Percentiles rank a stretch among this genome's conserved stretches.
These are phyloP conservation scores for Lycophotia porphyrea DNA, from an alignment of 2,888 invertebrate species.

Conservation along the genomic window DNA sequence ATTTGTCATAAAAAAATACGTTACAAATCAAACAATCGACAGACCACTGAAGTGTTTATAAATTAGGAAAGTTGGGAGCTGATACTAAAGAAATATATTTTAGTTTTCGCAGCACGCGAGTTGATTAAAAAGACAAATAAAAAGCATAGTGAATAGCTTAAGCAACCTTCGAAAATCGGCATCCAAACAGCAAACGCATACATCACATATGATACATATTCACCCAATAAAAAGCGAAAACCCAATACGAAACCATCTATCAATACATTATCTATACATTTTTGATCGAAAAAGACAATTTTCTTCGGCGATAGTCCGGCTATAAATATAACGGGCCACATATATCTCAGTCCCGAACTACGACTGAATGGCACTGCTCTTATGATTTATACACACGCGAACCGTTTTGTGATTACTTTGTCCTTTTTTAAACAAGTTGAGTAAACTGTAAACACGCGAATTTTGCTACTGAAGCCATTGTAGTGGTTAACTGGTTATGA, in stretches of 20 bases:
- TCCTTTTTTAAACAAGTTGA: constrained; percentile 50
- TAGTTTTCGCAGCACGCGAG: not conserved
- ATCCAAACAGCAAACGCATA: constrained; percentile 21
- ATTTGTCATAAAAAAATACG: not conserved
- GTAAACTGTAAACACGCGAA: constrained; percentile 50
- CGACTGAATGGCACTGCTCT: constrained; percentile 77
- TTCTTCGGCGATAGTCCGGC: constrained; percentile 71
- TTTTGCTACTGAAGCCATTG: constrained; percentile 10
- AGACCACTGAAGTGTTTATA: not conserved
- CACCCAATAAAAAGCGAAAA: constrained; percentile 50
- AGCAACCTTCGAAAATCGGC: not conserved
- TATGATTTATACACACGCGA: constrained; percentile 80
- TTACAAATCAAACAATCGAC: not conserved
- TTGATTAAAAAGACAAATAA: constrained; percentile 4
- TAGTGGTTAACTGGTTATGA: constrained; percentile 15
- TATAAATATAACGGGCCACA: constrained; percentile 77
- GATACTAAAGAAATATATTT: not conserved
- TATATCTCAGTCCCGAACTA: constrained; percentile 79
- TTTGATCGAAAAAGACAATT: constrained; percentile 63
- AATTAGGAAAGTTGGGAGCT: not conserved
- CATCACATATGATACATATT: constrained; percentile 43
- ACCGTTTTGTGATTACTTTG: constrained; percentile 62
- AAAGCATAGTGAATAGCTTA: not conserved
- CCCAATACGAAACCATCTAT: constrained; percentile 43
- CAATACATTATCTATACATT: constrained; percentile 58